Conservation (phyloP, 2,797 vertebrate species). For the Myripristis jacobus region DNA sequence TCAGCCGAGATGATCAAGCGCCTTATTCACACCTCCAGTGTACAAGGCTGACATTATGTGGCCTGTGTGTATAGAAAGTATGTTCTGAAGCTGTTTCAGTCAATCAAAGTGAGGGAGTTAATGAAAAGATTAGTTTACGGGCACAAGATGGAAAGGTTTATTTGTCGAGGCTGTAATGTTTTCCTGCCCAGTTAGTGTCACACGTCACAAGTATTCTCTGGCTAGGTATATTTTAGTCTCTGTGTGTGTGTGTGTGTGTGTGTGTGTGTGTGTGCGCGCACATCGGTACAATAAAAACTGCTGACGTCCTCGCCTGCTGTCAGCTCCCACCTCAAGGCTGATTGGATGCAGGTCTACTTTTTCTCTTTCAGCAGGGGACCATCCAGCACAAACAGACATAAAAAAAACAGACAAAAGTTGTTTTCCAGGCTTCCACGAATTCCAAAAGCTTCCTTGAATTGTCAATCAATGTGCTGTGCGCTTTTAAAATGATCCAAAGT, state of each 20-base stretch:
- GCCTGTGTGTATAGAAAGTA: constrained; percentile 29
- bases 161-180: constrained; percentile 40
- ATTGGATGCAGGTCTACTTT: constrained; percentile 3
- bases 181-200: constrained; percentile 45
- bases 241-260: neutral
- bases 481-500: constrained; percentile 40
- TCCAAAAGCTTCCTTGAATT: constrained; percentile 45
- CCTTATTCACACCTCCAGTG: constrained; percentile 38
- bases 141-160: constrained; percentile 48
- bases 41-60: neutral
- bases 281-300: neutral
- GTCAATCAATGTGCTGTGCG: constrained; percentile 42
- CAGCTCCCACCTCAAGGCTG: neutral
- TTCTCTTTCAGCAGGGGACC: constrained; percentile 10
- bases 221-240: neutral
- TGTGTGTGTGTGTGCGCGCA: neutral
- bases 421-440: constrained; percentile 64
- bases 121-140: constrained; percentile 37
- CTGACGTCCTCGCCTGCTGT: neutral
- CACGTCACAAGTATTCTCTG: constrained; percentile 31
- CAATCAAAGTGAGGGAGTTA: constrained; percentile 29
- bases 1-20: constrained; percentile 44
- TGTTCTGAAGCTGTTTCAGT: constrained; percentile 31
- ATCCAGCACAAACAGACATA: constrained; percentile 19
- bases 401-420: constrained; percentile 25